Evolutionary conservation across 2,113 vertebrate species (phyloP), one percentile per base, ranked within the genome.

Genomic region (Todiramphus chloris): DNA sequence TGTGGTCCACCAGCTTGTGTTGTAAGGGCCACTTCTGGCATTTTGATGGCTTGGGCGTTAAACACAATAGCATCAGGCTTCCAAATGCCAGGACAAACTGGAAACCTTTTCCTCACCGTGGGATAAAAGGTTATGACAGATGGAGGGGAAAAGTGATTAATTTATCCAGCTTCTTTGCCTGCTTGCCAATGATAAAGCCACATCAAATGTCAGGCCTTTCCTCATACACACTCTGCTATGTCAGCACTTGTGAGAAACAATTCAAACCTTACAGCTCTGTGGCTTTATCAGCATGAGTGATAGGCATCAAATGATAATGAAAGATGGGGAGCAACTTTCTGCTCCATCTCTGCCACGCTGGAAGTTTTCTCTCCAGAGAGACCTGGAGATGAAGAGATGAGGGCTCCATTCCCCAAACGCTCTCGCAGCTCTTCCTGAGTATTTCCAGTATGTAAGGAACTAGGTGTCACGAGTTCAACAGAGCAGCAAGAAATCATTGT

Each of bases 61-160:
- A 93, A 90, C 37, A 74, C 59, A 94, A 46, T 2, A 85, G 59
- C 25, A 67, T 4, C 87, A 93, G 64, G 55, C 91, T 87, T 94
- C 67, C 95, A 95, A 97, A 94, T 89, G 78, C 64, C 78, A 84
- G 76, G 69, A 76, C 35, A 93, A 92, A 84, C 51, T 87, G 93
- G 94, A 95, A 94, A 95, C 23, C 43, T 59, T 90, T 67, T 95
- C 78, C 64, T 78, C 63, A 60, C 55, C 1, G 3, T 30, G 20
- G 55, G 46, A 82, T 84, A 87, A 97, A 96, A 80, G 30, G 56
- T 51, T 76, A 46, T 89, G 92, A 94, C 87, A 93, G 28, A 95
- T 8, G 77, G 77, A 95, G 62, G n/a, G 41, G 87, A 94, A 94
- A 84, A 79, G 67, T 87, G 87, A 96, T 91, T 83, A 94, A 91